These are phyloP conservation scores for Aspiorhynchus laticeps DNA, from an alignment of 2,113 vertebrate species.

Conservation along the genomic window DNA sequence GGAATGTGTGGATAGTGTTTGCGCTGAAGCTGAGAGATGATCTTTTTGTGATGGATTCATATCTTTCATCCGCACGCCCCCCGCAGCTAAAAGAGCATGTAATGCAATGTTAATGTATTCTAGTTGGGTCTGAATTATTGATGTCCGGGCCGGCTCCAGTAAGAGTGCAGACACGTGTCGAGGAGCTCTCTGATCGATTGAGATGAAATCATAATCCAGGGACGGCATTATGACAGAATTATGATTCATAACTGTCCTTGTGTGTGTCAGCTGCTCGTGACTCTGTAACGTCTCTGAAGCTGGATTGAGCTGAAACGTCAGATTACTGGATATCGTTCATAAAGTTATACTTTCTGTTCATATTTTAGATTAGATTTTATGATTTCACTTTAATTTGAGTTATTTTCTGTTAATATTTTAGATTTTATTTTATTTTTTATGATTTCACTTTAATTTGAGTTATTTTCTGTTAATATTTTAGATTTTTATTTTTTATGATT, in stretches of 20 bases:
- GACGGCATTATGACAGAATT: neutral
- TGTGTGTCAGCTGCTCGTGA: neutral
- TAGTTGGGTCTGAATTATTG: constrained; percentile 76
- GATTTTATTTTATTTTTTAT: no score
- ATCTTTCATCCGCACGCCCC: constrained; percentile 49
- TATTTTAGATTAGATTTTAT: no score
- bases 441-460: no score
- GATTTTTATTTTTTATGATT: no score
- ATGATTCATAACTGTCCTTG: neutral
- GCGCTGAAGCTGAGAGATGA: constrained; percentile 56
- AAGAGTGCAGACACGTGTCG: neutral
- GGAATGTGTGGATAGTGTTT: constrained; percentile 55
- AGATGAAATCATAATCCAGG: constrained; percentile 6
- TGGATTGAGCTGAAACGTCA: no score
- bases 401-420: no score
- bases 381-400: no score
- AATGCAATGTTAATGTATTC: constrained; percentile 67
- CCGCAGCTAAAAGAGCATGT: constrained; percentile 59
- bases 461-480: no score
- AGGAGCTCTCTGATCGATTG: neutral
- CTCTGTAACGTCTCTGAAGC: neutral
- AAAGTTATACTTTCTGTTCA: no score
- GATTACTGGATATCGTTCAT: no score
- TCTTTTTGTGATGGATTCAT: constrained; percentile 55
- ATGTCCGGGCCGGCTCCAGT: constrained; percentile 54